These are phyloP conservation scores for Zophobas atratus DNA, from an alignment of 1,140 invertebrate genomes.

Conservation along the genomic window DNA sequence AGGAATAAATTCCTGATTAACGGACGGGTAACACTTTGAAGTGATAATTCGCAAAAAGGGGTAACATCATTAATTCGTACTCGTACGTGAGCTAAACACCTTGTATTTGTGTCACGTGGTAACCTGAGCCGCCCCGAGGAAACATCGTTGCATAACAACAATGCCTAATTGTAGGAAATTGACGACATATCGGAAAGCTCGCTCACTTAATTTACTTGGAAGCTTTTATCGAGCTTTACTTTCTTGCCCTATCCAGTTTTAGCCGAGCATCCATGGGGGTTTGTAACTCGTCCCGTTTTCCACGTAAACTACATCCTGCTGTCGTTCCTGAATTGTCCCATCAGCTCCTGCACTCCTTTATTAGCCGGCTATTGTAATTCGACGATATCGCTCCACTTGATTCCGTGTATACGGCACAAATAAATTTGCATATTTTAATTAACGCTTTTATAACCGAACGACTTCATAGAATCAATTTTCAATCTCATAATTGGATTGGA, in stretches of 20 bases:
- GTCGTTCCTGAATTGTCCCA: constrained; percentile 6
- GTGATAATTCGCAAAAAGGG: constrained; percentile 10
- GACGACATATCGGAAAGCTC: background rate
- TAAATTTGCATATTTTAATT: constrained; percentile 36
- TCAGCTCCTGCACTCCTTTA: background rate
- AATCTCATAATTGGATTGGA: constrained; percentile 14
- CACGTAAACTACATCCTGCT: constrained; percentile 14
- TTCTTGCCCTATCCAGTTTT: background rate
- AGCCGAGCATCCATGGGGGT: constrained; percentile 10
- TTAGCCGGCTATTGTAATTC: constrained; percentile 6
- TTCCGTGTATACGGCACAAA: constrained; percentile 2
- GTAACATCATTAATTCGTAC: background rate
- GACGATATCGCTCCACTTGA: constrained; percentile 1
- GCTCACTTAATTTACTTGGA: constrained; percentile 12
- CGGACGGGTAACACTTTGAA: background rate
- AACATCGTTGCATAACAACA: background rate
- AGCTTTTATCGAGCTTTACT: constrained; percentile 22
- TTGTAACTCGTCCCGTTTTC: constrained; percentile 5
- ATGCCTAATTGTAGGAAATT: background rate
- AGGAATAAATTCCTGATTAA: constrained; percentile 3
- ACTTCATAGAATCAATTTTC: constrained; percentile 16
- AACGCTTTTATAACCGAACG: constrained; percentile 3
- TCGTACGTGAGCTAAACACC: no score
- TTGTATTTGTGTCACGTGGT: background rate
- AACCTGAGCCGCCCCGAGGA: background rate